A percentile compares a stretch with the other conserved stretches of the same genome.
Evolutionary conservation across 2,888 invertebrate genomes (phyloP).

Genomic region (Drosophila macrothrix): DNA sequence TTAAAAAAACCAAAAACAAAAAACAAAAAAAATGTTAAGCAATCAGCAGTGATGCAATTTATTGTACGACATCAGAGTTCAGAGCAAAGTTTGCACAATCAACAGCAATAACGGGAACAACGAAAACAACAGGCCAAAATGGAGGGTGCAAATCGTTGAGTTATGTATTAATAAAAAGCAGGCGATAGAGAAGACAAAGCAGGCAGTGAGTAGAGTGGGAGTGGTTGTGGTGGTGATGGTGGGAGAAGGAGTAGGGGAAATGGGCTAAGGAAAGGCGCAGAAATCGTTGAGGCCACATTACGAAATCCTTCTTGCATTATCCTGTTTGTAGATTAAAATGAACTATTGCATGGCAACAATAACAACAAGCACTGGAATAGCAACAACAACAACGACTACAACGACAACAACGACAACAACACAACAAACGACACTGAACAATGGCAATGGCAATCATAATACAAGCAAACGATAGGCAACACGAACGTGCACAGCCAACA

Average conservation of each 20-base stretch:
- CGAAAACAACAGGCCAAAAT: slow-evolving; percentile 20
- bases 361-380: slow-evolving; percentile 27
- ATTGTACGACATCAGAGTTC: slow-evolving; percentile 63
- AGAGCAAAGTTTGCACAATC: slow-evolving; percentile 61
- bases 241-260: background rate
- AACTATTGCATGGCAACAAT: slow-evolving; percentile 74
- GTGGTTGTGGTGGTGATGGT: background rate
- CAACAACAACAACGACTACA: slow-evolving; percentile 24
- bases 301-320: slow-evolving; percentile 79
- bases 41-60: slow-evolving; percentile 73
- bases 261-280: slow-evolving; percentile 28
- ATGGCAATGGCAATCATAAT: slow-evolving; percentile 74
- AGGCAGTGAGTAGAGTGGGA: background rate
- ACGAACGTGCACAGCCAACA: slow-evolving; percentile 63
- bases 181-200: slow-evolving; percentile 62
- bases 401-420: slow-evolving; percentile 23
- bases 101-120: slow-evolving; percentile 45
- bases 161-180: slow-evolving; percentile 62
- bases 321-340: slow-evolving; percentile 80
- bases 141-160: slow-evolving; percentile 51
- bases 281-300: slow-evolving; percentile 68
- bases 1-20: background rate
- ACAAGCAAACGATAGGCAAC: slow-evolving; percentile 78
- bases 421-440: slow-evolving; percentile 56
- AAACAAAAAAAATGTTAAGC: slow-evolving; percentile 45